Evolutionary conservation across 1,140 invertebrate species (phyloP), one percentile per base, ranked within the genome.

Genomic region (Brachionus sp.): DNA sequence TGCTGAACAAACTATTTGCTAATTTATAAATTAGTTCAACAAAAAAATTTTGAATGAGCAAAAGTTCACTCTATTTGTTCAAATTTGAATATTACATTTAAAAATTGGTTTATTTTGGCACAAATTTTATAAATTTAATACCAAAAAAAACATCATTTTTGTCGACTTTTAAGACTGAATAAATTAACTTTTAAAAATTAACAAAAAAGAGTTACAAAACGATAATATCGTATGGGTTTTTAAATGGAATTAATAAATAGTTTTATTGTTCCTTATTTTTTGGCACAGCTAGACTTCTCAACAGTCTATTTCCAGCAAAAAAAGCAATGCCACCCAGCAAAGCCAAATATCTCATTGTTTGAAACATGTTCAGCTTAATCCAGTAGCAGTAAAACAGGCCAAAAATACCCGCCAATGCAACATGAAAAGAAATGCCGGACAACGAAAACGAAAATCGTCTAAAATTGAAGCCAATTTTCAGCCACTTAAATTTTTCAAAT

Each of bases 361-460:
- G 92, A 90, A 98, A 98, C 97, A 98, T 98, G 86, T 96, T 93
- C 83, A 98, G 90, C 86, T 93, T 91, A 68, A 96, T 87, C 95
- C 95, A 98, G 88, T 98, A 96, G 84, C 93, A 89, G 66, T 92
- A 93, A 88, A 96, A 98, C 35, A 98, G 91, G 5, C 90, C 91
- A 86, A 98, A 93, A 64, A 97, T 89, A 93, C 92, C 91, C 87
- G 90, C 91, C 53, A 97, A 91, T 84, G 95, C 94, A 1, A 93
- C 80, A 90, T 98, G 96, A 90, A 98, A 98, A 50, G 93, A 91
- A 75, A 97, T 86, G 4, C 95, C 93, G 87, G 92, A 93, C 9
- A 94, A 86, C 12, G 93, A 92, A 78, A 93, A 88, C 1, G 93
- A 93, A 86, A 97, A 94, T 87, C 94, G 93, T 6, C 92, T 92